Evolutionary conservation across 2,113 vertebrate genomes (phyloP).

Genomic region (Strix uralensis): DNA sequence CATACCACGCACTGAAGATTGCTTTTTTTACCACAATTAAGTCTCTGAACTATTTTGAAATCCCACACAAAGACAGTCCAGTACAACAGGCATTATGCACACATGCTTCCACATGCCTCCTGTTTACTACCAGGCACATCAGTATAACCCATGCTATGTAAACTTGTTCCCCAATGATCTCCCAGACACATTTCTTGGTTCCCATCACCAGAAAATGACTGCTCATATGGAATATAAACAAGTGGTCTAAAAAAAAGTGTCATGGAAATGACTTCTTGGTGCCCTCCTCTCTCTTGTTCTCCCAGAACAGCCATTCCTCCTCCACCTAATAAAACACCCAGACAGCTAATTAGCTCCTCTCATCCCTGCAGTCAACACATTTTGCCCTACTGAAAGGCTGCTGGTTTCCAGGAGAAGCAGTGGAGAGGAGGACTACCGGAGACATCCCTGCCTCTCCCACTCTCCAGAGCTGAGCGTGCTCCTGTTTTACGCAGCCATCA

Average conservation of each 20-base stretch:
- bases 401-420: background rate
- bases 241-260: background rate
- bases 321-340: background rate
- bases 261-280: background rate
- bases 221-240: background rate
- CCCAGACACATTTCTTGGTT: background rate
- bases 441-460: background rate
- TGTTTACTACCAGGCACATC: conserved; percentile 7
- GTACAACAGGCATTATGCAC: background rate
- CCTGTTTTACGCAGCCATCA: background rate
- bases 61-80: background rate
- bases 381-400: background rate
- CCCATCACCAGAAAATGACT: background rate
- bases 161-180: background rate
- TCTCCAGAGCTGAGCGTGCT: background rate
- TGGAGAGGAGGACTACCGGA: background rate
- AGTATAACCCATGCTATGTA: background rate
- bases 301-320: background rate
- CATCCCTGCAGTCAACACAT: background rate
- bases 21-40: background rate
- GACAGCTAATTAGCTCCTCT: background rate
- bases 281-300: background rate
- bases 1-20: background rate
- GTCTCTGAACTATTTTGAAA: conserved; percentile 33
- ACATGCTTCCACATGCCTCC: conserved; percentile 23